Evolutionary conservation across 2,888 invertebrate species (phyloP).

Genomic region (Patella pellucida): DNA sequence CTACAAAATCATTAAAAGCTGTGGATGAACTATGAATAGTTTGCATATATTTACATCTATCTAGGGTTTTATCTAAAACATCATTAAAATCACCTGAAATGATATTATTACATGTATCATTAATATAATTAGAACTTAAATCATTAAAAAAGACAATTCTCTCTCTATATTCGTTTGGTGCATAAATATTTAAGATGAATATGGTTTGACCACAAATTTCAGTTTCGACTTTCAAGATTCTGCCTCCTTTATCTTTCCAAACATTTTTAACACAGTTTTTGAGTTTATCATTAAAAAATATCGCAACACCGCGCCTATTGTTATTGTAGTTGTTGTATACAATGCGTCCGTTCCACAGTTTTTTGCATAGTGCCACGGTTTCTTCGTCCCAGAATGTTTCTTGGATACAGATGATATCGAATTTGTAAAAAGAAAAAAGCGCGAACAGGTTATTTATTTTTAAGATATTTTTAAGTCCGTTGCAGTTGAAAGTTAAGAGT

Average conservation of each 20-base stretch:
- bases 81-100: not conserved
- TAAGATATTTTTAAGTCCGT: not conserved
- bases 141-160: not conserved
- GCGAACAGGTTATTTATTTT: not conserved
- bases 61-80: not conserved
- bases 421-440: not conserved
- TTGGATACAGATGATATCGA: not conserved
- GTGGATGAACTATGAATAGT: not conserved
- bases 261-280: not conserved
- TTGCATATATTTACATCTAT: constrained; percentile 1
- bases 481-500: not conserved
- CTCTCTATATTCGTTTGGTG: not conserved
- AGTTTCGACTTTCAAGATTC: constrained; percentile 4
- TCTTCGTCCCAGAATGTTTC: not conserved
- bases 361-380: not conserved
- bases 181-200: not conserved
- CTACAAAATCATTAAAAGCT: not conserved
- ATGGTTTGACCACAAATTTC: not conserved
- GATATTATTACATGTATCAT: not conserved
- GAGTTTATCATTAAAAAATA: not conserved
- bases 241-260: not conserved
- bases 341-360: not conserved
- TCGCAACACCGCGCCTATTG: not conserved
- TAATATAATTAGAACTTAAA: not conserved
- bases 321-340: not conserved